Percentiles rank a stretch among this genome's conserved stretches.
These are phyloP conservation scores for Delia radicum DNA, from an alignment of 1,140 invertebrate genomes.

Conservation along the genomic window DNA sequence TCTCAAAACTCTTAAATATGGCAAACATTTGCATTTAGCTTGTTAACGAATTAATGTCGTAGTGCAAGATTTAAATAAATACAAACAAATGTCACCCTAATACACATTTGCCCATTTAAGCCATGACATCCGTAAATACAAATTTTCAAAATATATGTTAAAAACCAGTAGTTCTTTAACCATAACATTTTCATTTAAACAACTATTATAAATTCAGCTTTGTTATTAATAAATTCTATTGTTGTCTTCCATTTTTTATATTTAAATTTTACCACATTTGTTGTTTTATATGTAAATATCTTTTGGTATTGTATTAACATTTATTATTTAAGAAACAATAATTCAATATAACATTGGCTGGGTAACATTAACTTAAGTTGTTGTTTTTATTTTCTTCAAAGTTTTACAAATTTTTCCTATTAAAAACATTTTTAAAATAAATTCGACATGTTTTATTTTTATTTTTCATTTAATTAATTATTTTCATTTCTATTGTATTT, in stretches of 20 bases:
- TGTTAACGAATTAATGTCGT: too few relatives aligned
- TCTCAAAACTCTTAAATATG: too few relatives aligned
- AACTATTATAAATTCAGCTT: not conserved
- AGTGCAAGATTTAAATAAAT: too few relatives aligned
- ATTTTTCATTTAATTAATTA: not conserved
- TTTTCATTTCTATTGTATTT: constrained; percentile 1
- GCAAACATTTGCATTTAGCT: too few relatives aligned
- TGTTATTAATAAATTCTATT: not conserved
- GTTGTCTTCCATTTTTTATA: not conserved
- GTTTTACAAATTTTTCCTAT: not conserved
- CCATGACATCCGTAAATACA: not conserved
- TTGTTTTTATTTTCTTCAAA: not conserved
- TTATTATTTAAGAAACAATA: not conserved
- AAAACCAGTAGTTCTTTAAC: not conserved
- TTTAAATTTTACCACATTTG: not conserved
- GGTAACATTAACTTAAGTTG: not conserved
- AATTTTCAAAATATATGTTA: not conserved
- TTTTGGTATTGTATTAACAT: not conserved
- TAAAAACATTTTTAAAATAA: not conserved
- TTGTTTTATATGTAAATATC: too few relatives aligned
- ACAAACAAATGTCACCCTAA: too few relatives aligned
- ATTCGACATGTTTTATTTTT: too few relatives aligned
- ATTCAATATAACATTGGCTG: not conserved
- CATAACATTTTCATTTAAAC: not conserved
- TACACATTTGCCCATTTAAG: not conserved